Evolutionary conservation across 1,140 invertebrate genomes (phyloP), one percentile per base, ranked within the genome.

Genomic region (Diorhabda carinulata): DNA sequence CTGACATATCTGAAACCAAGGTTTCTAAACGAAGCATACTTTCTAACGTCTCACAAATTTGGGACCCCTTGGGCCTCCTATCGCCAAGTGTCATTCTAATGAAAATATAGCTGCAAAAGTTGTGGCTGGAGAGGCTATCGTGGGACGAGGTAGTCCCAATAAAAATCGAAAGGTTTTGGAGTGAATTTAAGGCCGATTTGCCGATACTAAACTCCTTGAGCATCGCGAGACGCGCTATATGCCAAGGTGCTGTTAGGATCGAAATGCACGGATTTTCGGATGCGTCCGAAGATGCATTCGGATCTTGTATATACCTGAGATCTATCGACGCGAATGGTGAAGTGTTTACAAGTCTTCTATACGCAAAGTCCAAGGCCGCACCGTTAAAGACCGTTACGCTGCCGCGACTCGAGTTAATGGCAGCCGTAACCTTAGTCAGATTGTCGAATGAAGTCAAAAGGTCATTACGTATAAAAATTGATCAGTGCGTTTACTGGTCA

Each of bases 401-500:
- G 9, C 61, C 61, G 6, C 25, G 42, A 42, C 10, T 62, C 5
- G 61, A 62, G 44, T 9, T 25, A 25, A 25, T 25, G 25, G 25
- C 25, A 25, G 25, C 25, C 25, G 25, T 25, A 25, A 25, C 25
- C 25, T 25, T 25, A 25, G 25, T 25, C 25, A 25, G 25, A 25
- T 25, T 25, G 25, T 25, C 25, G 25, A n/a, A 61, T 0, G 8
- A 25, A 8, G 41, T 42, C 9, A 61, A 67, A 44, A 25, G 67
- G 8, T 43, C 76, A 3, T 69, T 82, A 25, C 57, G 70, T 8
- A 58, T 78, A 8, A 61, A 71, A 6, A 70, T 81, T 44, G 10
- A 44, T 3, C 56, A 42, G 5, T 42, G 44, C 41, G 52, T 40
- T 59, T 72, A 43, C 43, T 76, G 75, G 75, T 62, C n/a, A 25